A percentile compares a stretch with the other conserved stretches of the same genome.
Conservation (phyloP, 2,113 vertebrate species). For the Salvator merianae region DNA sequence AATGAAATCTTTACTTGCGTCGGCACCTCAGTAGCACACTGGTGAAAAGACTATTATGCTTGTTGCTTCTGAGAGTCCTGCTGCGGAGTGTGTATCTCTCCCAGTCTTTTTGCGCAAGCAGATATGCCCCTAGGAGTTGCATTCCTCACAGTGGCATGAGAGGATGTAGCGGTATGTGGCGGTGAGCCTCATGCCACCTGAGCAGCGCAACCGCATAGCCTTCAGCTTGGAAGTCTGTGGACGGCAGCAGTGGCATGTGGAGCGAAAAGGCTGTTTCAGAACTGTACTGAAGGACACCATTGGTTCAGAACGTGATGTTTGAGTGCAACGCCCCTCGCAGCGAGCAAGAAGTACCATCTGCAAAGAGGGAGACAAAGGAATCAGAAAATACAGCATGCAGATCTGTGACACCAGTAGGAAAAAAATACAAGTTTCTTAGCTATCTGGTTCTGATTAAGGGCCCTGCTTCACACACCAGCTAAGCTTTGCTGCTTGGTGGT, state of each 20-base stretch:
- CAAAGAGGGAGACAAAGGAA: not conserved
- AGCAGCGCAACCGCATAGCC: slow-evolving; percentile 89
- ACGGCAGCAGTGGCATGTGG: slow-evolving; percentile 92
- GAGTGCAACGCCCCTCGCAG: slow-evolving; percentile 94
- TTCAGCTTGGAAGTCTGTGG: slow-evolving; percentile 98
- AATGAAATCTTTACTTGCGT: not conserved
- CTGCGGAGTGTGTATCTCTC: not conserved
- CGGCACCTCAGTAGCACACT: not conserved
- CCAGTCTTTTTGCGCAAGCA: rapidly evolving
- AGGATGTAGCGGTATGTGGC: slow-evolving; percentile 98
- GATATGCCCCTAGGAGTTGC: slow-evolving; percentile 78
- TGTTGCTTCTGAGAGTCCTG: slow-evolving; percentile 19
- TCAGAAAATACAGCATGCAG: not conserved
- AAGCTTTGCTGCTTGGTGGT: not conserved
- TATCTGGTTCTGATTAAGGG: not conserved
- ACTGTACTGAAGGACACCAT: slow-evolving; percentile 95
- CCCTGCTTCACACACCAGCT: not conserved
- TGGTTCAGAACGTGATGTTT: slow-evolving; percentile 90
- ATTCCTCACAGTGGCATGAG: slow-evolving; percentile 94
- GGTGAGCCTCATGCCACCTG: slow-evolving; percentile 89
- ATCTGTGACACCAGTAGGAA: rapidly evolving
- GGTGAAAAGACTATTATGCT: not conserved
- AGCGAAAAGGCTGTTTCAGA: slow-evolving; percentile 95
- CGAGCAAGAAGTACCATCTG: slow-evolving; percentile 97
- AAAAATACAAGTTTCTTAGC: not conserved